Conservation (phyloP, 2,113 vertebrate genomes). For the Daubentonia madagascariensis region DNA sequence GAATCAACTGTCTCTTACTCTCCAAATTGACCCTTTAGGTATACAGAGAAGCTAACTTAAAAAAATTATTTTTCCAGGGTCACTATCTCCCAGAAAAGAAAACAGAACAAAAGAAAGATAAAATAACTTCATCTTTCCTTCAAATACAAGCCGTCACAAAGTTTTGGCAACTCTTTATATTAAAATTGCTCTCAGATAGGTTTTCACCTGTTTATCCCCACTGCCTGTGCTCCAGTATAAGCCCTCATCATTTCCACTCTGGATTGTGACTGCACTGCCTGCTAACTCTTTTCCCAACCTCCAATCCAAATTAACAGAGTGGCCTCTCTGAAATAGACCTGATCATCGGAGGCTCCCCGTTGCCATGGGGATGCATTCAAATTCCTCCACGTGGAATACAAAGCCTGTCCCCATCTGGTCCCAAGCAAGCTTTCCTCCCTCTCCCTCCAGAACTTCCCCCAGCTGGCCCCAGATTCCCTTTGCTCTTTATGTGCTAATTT, state of each 20-base stretch:
- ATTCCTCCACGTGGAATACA: not conserved
- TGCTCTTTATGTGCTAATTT: not conserved
- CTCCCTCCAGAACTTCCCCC: not conserved
- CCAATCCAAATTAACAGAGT: not conserved
- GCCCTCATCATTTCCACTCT: too few species aligned
- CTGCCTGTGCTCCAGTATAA: fast-evolving
- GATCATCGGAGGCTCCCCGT: not conserved
- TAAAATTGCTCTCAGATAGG: not conserved
- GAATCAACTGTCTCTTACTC: not conserved
- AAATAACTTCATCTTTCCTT: not conserved
- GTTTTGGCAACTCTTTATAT: not conserved
- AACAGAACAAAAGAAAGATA: not conserved
- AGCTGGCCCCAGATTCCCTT: not conserved
- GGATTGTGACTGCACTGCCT: too few species aligned
- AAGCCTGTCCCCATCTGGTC: not conserved
- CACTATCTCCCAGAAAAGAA: not conserved
- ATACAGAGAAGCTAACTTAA: not conserved
- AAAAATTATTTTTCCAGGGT: not conserved
- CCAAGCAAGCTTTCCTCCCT: not conserved
- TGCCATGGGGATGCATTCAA: not conserved
- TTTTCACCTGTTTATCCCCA: not conserved
- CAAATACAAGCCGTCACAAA: not conserved
- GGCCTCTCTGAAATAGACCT: not conserved
- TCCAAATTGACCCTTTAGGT: not conserved
- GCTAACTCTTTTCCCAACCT: not conserved